Evolutionary conservation across 1,140 invertebrate genomes (phyloP).

Genomic region (Triops longicaudatus): DNA sequence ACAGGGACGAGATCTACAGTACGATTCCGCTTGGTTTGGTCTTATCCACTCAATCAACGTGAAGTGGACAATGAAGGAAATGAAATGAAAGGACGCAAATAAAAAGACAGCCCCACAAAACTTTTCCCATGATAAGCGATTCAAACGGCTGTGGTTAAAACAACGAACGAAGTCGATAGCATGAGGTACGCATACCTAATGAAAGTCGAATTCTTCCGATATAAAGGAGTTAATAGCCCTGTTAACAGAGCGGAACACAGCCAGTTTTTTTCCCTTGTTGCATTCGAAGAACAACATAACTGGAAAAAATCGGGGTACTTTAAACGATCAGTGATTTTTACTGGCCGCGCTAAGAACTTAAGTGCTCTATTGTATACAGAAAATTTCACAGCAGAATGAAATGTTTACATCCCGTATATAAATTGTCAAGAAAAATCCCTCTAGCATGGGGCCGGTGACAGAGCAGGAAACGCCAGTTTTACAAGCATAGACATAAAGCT

Average conservation of each 20-base stretch:
- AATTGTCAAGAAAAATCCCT: neutral
- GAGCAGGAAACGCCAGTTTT: neutral
- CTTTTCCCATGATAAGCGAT: neutral
- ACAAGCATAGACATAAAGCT: neutral
- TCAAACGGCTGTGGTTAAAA: no score
- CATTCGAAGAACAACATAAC: neutral
- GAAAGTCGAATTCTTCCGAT: no score
- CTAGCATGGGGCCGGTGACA: neutral
- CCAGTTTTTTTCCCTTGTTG: neutral
- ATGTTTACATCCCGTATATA: neutral
- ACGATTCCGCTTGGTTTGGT: slow-evolving; percentile 8
- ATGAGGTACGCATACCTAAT: no score
- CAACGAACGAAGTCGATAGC: no score
- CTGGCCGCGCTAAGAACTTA: slow-evolving; percentile 10
- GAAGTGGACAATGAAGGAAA: neutral
- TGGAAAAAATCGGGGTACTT: neutral
- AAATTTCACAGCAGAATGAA: neutral
- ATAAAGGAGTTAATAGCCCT: no score
- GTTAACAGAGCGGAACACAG: neutral
- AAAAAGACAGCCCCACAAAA: neutral
- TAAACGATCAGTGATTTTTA: slow-evolving; percentile 3
- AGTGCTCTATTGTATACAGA: neutral
- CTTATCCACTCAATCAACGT: neutral
- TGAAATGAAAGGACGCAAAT: neutral
- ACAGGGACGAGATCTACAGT: slow-evolving; percentile 11